Percentiles rank a stretch among this genome's conserved stretches.
phyloP scores from a whole-genome alignment of 2,888 invertebrate genomes.

The Selenia dentaria region DNA sequence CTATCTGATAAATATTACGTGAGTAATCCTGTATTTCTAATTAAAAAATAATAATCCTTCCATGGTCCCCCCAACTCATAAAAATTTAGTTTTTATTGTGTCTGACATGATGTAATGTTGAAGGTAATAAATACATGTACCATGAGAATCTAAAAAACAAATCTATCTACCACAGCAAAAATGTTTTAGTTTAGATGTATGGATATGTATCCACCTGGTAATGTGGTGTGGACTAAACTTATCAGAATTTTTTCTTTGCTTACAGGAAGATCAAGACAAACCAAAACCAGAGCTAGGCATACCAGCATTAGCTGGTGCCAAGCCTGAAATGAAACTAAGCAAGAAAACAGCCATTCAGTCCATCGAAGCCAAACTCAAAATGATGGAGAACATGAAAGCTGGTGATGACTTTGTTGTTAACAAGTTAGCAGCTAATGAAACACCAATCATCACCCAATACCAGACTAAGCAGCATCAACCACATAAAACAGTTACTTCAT shows the following conservation, averaged over 20 bases:
- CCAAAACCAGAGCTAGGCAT: conserved; percentile 91
- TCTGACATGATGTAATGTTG: too few relatives aligned
- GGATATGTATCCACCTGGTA: too few relatives aligned
- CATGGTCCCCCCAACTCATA: too few relatives aligned
- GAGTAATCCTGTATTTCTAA: too few relatives aligned
- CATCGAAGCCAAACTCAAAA: conserved; percentile 93
- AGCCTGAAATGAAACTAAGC: conserved; percentile 87
- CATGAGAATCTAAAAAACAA: too few relatives aligned
- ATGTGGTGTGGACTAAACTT: too few relatives aligned
- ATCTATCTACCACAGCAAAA: too few relatives aligned
- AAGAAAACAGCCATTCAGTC: conserved; percentile 93
- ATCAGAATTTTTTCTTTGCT: conserved; percentile 30
- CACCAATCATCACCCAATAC: conserved; percentile 88
- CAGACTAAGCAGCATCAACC: conserved; percentile 81
- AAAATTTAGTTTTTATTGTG: too few relatives aligned
- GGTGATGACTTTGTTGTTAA: conserved; percentile 91
- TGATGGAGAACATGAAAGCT: conserved; percentile 89
- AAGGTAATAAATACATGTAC: too few relatives aligned
- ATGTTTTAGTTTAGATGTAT: too few relatives aligned
- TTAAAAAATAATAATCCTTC: too few relatives aligned
- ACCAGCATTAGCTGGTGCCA: conserved; percentile 89
- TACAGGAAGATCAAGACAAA: conserved; percentile 90
- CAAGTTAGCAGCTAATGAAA: conserved; percentile 86
- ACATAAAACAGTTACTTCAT: conserved; percentile 62
- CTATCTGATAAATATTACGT: too few relatives aligned